Percentiles rank a stretch among this genome's conserved stretches.
Conservation (phyloP, 2,888 invertebrate genomes). For the Spisula solida region DNA sequence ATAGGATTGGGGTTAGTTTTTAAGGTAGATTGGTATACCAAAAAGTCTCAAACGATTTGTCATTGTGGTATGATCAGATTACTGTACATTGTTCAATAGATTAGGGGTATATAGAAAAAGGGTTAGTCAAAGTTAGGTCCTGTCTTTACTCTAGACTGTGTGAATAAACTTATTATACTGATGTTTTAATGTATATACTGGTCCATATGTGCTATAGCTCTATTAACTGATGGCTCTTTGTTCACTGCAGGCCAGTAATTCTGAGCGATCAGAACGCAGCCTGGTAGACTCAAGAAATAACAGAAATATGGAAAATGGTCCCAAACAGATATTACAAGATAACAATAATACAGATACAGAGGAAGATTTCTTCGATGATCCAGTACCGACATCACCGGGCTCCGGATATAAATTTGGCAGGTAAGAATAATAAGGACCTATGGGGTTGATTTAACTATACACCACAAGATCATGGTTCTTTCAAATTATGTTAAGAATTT, state of each 20-base stretch:
- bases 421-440: constrained; percentile 36
- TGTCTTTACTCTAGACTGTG: no score
- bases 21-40: no score
- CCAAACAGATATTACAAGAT: constrained; percentile 60
- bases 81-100: no score
- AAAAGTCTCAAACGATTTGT: no score
- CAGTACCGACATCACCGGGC: constrained; percentile 70
- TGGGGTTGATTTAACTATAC: background rate
- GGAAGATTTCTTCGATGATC: constrained; percentile 86
- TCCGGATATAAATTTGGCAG: constrained; percentile 66
- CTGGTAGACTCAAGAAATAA: constrained; percentile 78
- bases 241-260: constrained; percentile 64
- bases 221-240: no score
- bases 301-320: constrained; percentile 74
- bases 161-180: no score
- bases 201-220: no score
- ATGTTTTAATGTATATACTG: no score
- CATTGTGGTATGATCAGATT: no score
- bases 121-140: no score
- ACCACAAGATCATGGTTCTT: background rate
- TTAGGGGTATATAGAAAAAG: no score
- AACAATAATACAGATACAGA: constrained; percentile 79
- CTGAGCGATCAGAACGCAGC: constrained; percentile 67
- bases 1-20: no score
- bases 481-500: background rate